Evolutionary conservation across 2,113 vertebrate species (phyloP).

Genomic region (Australoheros scitulus): DNA sequence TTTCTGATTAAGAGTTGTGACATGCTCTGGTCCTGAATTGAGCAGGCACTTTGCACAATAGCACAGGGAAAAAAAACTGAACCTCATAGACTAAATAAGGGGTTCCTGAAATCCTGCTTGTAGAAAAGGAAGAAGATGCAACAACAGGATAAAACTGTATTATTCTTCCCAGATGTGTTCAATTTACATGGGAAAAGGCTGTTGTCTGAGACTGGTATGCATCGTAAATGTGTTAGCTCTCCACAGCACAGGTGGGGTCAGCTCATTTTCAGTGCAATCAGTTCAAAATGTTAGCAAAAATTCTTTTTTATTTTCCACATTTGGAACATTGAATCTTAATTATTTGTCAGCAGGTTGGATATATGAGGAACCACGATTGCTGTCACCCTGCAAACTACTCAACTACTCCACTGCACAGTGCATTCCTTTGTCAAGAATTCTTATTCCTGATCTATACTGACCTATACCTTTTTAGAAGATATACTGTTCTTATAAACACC

Average conservation of each 20-base stretch:
- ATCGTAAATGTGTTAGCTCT: constrained; percentile 60
- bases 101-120: constrained; percentile 46
- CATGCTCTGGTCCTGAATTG: constrained; percentile 32
- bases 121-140: constrained; percentile 35
- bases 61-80: constrained; percentile 34
- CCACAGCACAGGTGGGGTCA: constrained; percentile 54
- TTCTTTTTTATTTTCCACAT: constrained; percentile 54
- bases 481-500: background rate
- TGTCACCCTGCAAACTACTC: constrained; percentile 21
- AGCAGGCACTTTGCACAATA: constrained; percentile 43
- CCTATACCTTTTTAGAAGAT: background rate
- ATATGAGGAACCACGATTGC: constrained; percentile 24
- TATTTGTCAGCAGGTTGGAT: constrained; percentile 56
- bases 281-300: constrained; percentile 59
- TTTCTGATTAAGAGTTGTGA: constrained; percentile 31
- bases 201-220: constrained; percentile 33
- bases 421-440: background rate
- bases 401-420: background rate
- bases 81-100: constrained; percentile 39
- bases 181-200: constrained; percentile 44
- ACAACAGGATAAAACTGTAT: constrained; percentile 41
- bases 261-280: constrained; percentile 48
- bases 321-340: constrained; percentile 54
- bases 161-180: constrained; percentile 39
- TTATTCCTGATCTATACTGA: constrained; percentile 6